These are phyloP conservation scores for Alfaro cultratus DNA, from an alignment of 2,797 vertebrate genomes.

Conservation along the genomic window DNA sequence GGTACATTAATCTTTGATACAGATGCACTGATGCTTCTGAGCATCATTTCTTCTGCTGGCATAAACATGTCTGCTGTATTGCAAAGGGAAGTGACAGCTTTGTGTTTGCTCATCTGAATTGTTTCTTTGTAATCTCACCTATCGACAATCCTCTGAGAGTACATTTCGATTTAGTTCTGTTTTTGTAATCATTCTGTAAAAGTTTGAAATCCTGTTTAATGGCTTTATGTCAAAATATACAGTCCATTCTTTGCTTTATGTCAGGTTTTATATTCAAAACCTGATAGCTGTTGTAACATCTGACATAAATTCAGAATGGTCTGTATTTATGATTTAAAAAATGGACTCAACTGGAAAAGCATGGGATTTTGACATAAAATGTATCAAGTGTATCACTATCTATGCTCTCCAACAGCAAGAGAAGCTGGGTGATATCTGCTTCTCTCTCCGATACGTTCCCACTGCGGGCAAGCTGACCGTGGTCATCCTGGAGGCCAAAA, in stretches of 20 bases:
- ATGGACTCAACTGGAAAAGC: neutral
- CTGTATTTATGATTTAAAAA: neutral
- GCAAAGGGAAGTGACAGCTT: constrained; percentile 4
- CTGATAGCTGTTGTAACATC: neutral
- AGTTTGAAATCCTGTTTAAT: neutral
- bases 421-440: constrained; percentile 98
- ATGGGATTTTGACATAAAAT: neutral
- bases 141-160: constrained; percentile 13
- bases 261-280: neutral
- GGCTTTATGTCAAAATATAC: neutral
- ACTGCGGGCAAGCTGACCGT: constrained; percentile 98
- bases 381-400: constrained; percentile 26
- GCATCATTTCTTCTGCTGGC: neutral
- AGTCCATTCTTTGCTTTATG: neutral
- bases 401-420: constrained; percentile 88
- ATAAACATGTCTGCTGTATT: constrained; percentile 3
- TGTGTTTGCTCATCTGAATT: constrained; percentile 19
- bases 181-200: neutral
- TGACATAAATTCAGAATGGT: neutral
- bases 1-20: constrained; percentile 6
- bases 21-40: constrained; percentile 7
- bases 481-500: constrained; percentile 97
- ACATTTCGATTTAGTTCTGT: constrained; percentile 25
- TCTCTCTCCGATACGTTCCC: constrained; percentile 98
- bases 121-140: constrained; percentile 4